Percentiles rank a stretch among this genome's conserved stretches.
Evolutionary conservation across 2,113 vertebrate genomes (phyloP).

Genomic region (Rhynchomys soricoides): DNA sequence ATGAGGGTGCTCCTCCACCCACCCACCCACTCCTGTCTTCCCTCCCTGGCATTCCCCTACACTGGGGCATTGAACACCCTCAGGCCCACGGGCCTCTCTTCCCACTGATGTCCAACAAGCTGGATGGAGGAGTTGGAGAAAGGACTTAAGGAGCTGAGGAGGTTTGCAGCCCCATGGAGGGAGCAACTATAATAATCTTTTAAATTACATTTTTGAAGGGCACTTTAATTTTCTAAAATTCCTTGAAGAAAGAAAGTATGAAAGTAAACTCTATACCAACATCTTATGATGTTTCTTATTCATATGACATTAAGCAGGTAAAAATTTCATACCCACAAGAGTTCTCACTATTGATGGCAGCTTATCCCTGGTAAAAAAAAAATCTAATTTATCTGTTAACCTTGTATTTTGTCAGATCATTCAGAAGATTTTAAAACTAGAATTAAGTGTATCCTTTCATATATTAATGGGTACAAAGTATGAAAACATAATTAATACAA

Average conservation of each 20-base stretch:
- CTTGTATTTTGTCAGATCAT: slow-evolving; percentile 22
- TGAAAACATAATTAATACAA: slow-evolving; percentile 74
- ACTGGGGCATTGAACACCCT: too few species aligned
- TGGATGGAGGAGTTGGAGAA: too few species aligned
- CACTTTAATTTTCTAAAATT: neutral
- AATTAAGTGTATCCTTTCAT: neutral
- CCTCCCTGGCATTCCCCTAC: too few species aligned
- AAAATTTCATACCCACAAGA: neutral
- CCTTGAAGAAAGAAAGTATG: neutral
- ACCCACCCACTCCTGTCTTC: too few species aligned
- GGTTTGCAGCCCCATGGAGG: too few species aligned
- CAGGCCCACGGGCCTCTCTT: too few species aligned
- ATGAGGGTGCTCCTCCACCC: too few species aligned
- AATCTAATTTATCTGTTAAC: slow-evolving; percentile 27
- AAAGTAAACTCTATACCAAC: neutral
- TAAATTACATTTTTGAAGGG: slow-evolving; percentile 18
- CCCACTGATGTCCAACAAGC: too few species aligned
- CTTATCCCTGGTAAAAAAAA: neutral
- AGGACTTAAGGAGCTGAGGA: too few species aligned
- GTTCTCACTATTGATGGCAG: neutral
- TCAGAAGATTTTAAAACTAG: slow-evolving; percentile 6
- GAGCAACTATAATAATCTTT: neutral
- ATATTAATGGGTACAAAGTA: slow-evolving; percentile 52
- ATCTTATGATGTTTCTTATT: slow-evolving; percentile 22
- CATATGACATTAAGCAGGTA: neutral